Evolutionary conservation across 2,888 invertebrate genomes (phyloP).

Genomic region (Lathronympha strigana): DNA sequence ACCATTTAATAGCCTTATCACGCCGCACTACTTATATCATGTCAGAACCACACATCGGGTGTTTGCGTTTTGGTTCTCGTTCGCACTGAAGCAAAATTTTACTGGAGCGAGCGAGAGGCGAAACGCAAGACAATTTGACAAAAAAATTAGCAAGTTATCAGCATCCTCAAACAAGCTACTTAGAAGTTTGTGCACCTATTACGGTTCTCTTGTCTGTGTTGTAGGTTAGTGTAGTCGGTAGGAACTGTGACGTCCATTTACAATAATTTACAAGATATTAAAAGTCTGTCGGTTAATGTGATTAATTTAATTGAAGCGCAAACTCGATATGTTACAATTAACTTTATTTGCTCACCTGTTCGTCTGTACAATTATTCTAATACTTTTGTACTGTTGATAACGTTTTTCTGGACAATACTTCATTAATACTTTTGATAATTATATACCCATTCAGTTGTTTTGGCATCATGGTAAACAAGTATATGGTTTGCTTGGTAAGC

Average conservation of each 20-base stretch:
- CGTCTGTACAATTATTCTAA: slow-evolving; percentile 20
- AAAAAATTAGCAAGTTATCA: too few species aligned
- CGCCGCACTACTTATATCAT: too few species aligned
- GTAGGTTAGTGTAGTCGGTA: slow-evolving; percentile 28
- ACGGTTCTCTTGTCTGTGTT: not conserved
- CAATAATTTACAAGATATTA: slow-evolving; percentile 28
- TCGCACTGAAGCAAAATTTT: too few species aligned
- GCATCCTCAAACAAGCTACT: not conserved
- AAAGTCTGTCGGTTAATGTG: slow-evolving; percentile 34
- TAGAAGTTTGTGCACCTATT: not conserved
- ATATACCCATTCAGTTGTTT: not conserved
- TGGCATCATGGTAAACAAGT: not conserved
- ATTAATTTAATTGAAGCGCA: slow-evolving; percentile 30
- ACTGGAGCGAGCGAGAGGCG: too few species aligned
- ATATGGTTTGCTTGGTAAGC: not conserved
- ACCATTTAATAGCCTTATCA: too few species aligned
- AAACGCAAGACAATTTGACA: too few species aligned
- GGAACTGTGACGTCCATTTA: slow-evolving; percentile 48
- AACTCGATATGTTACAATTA: slow-evolving; percentile 34
- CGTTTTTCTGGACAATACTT: not conserved
- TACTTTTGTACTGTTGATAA: slow-evolving; percentile 34
- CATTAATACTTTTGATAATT: not conserved
- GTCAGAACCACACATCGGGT: too few species aligned
- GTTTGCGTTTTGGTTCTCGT: too few species aligned
- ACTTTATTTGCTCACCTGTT: slow-evolving; percentile 39